Evolutionary conservation across 2,113 vertebrate species (phyloP).

Genomic region (Glaucidium brasilianum): DNA sequence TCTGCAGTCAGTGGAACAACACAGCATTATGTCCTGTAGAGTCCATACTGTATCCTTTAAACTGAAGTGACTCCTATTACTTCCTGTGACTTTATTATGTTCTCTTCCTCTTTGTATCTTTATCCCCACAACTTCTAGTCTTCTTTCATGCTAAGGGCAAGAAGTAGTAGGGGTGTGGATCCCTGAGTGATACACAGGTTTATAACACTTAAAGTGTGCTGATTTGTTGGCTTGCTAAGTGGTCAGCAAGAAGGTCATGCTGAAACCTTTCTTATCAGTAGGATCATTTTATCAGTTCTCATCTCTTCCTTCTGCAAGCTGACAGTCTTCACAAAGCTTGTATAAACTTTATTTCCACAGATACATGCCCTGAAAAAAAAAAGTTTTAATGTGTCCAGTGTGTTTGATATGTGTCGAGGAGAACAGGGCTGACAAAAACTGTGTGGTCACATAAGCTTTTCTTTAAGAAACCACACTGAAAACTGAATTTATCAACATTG

Average conservation of each 20-base stretch:
- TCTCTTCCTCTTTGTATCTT: not conserved
- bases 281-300: not conserved
- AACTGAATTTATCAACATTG: not conserved
- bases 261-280: not conserved
- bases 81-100: not conserved
- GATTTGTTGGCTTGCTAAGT: not conserved
- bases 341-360: not conserved
- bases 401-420: not conserved
- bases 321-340: not conserved
- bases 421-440: not conserved
- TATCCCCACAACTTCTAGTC: not conserved
- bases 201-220: not conserved
- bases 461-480: not conserved
- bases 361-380: not conserved
- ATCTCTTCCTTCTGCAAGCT: not conserved
- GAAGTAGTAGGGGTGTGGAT: not conserved
- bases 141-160: not conserved
- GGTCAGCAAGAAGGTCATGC: not conserved
- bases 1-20: not conserved
- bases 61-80: not conserved
- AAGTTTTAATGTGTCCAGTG: not conserved
- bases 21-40: not conserved
- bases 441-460: not conserved
- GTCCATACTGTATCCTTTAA: not conserved
- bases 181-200: not conserved